Percentiles rank a stretch among this genome's conserved stretches.
These are phyloP conservation scores for Agrochola lychnidis DNA, from an alignment of 2,888 invertebrate genomes.

Conservation along the genomic window DNA sequence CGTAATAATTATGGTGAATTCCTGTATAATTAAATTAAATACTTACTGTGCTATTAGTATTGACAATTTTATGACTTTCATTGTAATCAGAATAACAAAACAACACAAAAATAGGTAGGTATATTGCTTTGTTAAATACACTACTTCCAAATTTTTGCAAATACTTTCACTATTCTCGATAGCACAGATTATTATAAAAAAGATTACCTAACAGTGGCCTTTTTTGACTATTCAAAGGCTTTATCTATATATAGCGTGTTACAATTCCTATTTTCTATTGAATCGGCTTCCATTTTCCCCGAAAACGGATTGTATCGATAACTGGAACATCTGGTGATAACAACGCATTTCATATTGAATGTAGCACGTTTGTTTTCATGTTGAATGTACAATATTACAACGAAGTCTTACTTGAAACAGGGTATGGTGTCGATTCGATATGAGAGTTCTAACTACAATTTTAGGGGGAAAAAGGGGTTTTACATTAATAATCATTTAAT, in stretches of 20 bases:
- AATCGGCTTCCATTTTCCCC: constrained; percentile 47
- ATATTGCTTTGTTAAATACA: not conserved
- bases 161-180: not conserved
- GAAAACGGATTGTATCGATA: constrained; percentile 55
- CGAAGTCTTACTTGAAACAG: constrained; percentile 10
- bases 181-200: not conserved
- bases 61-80: not conserved
- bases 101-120: not conserved
- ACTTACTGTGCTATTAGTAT: not conserved
- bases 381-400: constrained; percentile 24
- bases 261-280: constrained; percentile 42
- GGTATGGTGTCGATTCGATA: constrained; percentile 2
- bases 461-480: not conserved
- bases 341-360: constrained; percentile 56
- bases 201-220: not conserved
- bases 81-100: not conserved
- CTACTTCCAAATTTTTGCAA: not conserved
- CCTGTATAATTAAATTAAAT: too few relatives aligned
- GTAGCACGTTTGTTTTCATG: constrained; percentile 34
- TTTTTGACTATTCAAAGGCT: constrained; percentile 15
- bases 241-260: constrained; percentile 16
- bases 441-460: not conserved
- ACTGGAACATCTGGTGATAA: constrained; percentile 53
- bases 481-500: not conserved
- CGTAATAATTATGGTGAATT: not conserved